Evolutionary conservation across 2,113 vertebrate species (phyloP), one percentile per base, ranked within the genome.

Genomic region (Ranitomeya imitator): DNA sequence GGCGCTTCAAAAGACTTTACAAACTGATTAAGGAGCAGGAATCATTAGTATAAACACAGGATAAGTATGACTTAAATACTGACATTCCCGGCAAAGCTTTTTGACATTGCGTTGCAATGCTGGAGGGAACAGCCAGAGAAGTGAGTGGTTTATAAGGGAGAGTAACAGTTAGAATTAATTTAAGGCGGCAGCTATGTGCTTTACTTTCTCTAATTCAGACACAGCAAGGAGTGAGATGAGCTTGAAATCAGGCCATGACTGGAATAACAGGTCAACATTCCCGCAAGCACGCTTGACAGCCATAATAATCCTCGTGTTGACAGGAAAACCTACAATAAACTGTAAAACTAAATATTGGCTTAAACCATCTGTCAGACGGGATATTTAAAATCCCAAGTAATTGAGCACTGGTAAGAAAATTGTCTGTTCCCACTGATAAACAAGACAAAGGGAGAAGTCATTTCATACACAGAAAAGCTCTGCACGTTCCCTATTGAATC

Each of bases 211-310:
- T 88, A 88, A 84, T 84, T 83, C 87, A 52, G 37, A 76, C 74
- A 67, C 87, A 84, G 80, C 87, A 84, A 63, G 87, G n/a, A 83
- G 80, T 23, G 73, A 77, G 71, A 84, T 15, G 54, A 78, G 31
- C 45, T 77, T 14, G 3, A 51, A 83, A 83, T 83, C 71, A 78
- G 71, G 80, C 80, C 87, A 88, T 18, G 71, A 63, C 67, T 83
- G 37, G 67, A 88, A 88, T 84, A 88, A 88, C 81, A 88, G 87
- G 80, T 65, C 87, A 88, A 88, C 80, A 83, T 83, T 84, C 80
- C 52, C 71, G 74, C 57, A 67, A 52, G 63, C 16, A 83, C 51
- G 23, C 77, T 31, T 88, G 87, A 88, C 87, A 88, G 59, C 5
- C 80, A 83, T 83, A 88, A 88, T 88, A 88, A 88, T 83, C 71